Percentiles rank a stretch among this genome's conserved stretches.
phyloP scores from a whole-genome alignment of 1,140 invertebrate species.

The Drosophila tani region DNA sequence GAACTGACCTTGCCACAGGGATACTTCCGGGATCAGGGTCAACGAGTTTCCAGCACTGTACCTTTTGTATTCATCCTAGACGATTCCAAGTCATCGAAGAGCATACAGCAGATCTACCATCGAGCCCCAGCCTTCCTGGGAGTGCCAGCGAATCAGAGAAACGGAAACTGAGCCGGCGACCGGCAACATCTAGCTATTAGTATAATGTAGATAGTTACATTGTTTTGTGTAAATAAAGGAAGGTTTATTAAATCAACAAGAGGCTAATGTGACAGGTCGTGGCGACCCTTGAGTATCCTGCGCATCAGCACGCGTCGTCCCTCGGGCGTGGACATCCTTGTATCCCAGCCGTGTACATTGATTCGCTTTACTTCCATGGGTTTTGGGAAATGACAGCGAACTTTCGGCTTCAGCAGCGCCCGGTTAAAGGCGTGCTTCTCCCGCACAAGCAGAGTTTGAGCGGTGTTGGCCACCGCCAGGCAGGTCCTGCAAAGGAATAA shows the following conservation, averaged over 20 bases:
- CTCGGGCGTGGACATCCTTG: conserved; percentile 88
- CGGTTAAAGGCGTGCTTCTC: conserved; percentile 77
- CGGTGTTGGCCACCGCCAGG: conserved; percentile 42
- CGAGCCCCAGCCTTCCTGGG: conserved; percentile 54
- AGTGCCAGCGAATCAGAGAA: conserved; percentile 19
- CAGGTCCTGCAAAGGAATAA: conserved; percentile 39
- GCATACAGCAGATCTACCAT: conserved; percentile 74
- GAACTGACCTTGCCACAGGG: conserved; percentile 71
- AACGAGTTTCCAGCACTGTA: conserved; percentile 43
- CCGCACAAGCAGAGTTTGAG: conserved; percentile 60
- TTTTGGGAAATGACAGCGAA: conserved; percentile 90
- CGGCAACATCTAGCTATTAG: background rate
- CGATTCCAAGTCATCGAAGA: conserved; percentile 67
- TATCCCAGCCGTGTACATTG: conserved; percentile 89
- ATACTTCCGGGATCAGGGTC: conserved; percentile 69
- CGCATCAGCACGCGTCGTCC: conserved; percentile 90
- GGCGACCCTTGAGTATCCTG: conserved; percentile 90
- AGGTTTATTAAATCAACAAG: conserved; percentile 23
- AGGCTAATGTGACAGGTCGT: conserved; percentile 89
- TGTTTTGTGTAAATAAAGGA: conserved; percentile 33
- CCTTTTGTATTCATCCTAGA: conserved; percentile 73
- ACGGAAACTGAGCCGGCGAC: background rate
- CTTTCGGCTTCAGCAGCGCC: conserved; percentile 80
- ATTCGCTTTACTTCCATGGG: conserved; percentile 90
- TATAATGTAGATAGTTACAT: background rate